These are phyloP conservation scores for Osmerus eperlanus DNA, from an alignment of 2,113 vertebrate species.

Conservation along the genomic window DNA sequence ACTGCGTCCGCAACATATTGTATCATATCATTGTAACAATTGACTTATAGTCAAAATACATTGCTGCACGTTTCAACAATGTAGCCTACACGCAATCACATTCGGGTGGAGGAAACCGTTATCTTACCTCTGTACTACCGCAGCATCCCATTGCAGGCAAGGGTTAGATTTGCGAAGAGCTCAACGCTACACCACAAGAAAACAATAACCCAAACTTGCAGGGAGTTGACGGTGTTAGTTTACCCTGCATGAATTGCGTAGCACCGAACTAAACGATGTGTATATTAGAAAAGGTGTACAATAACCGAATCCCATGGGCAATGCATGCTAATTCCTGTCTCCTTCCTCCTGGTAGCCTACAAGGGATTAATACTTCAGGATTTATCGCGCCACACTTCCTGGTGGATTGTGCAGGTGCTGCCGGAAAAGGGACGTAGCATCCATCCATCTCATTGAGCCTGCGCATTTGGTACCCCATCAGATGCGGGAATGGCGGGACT, in stretches of 20 bases:
- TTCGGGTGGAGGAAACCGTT: constrained; percentile 8
- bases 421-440: constrained; percentile 59
- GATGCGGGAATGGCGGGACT: constrained; percentile 33
- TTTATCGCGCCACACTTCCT: constrained; percentile 74
- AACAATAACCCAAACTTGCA: constrained; percentile 59
- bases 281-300: constrained; percentile 38
- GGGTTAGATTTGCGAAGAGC: constrained; percentile 59
- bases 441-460: constrained; percentile 71
- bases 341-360: constrained; percentile 45
- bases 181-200: constrained; percentile 56
- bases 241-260: constrained; percentile 52
- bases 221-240: constrained; percentile 48
- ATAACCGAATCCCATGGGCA: constrained; percentile 37
- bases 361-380: constrained; percentile 63
- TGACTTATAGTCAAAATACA: background rate
- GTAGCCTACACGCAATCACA: constrained; percentile 23
- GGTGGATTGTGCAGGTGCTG: constrained; percentile 69
- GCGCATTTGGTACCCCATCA: constrained; percentile 36
- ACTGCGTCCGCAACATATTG: constrained; percentile 11
- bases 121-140: constrained; percentile 76
- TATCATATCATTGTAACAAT: background rate
- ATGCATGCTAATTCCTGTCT: constrained; percentile 45
- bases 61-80: constrained; percentile 9
- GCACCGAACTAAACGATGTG: constrained; percentile 21
- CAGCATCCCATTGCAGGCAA: constrained; percentile 79